Percentiles rank a stretch among this genome's conserved stretches.
phyloP scores from a whole-genome alignment of 2,113 vertebrate genomes.

The Lutjanus erythropterus region DNA sequence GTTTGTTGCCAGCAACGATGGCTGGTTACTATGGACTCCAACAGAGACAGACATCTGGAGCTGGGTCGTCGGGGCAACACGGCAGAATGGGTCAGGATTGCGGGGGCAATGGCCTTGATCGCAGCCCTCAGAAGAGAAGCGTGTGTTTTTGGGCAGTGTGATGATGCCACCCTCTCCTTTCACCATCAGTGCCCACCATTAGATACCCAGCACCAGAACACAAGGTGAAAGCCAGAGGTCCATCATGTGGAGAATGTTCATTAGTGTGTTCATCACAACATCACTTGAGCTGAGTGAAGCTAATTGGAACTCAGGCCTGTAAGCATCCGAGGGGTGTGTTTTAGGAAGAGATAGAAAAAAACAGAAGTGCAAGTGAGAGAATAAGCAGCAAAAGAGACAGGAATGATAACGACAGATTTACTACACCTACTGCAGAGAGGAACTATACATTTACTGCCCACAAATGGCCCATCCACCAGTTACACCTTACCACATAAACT shows the following conservation, averaged over 20 bases:
- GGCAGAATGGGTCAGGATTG: slow-evolving; percentile 43
- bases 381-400: slow-evolving; percentile 10
- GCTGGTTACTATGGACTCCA: slow-evolving; percentile 58
- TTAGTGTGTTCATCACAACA: slow-evolving; percentile 42
- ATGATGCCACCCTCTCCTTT: neutral
- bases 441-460: slow-evolving; percentile 53
- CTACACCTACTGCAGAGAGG: slow-evolving; percentile 7
- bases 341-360: slow-evolving; percentile 20
- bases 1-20: slow-evolving; percentile 55
- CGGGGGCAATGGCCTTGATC: slow-evolving; percentile 34
- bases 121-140: slow-evolving; percentile 23
- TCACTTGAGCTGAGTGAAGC: slow-evolving; percentile 42
- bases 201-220: slow-evolving; percentile 15
- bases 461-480: slow-evolving; percentile 48
- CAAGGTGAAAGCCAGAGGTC: slow-evolving; percentile 34
- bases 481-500: slow-evolving; percentile 53
- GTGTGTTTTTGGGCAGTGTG: slow-evolving; percentile 10
- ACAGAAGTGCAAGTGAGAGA: neutral
- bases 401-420: slow-evolving; percentile 42
- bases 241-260: slow-evolving; percentile 36
- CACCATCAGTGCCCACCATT: slow-evolving; percentile 5
- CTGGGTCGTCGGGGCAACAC: slow-evolving; percentile 52
- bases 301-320: slow-evolving; percentile 37
- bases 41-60: slow-evolving; percentile 76
- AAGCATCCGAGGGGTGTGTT: slow-evolving; percentile 27